These are phyloP conservation scores for Pachymerium ferrugineum DNA, from an alignment of 2,888 invertebrate genomes.

Conservation along the genomic window DNA sequence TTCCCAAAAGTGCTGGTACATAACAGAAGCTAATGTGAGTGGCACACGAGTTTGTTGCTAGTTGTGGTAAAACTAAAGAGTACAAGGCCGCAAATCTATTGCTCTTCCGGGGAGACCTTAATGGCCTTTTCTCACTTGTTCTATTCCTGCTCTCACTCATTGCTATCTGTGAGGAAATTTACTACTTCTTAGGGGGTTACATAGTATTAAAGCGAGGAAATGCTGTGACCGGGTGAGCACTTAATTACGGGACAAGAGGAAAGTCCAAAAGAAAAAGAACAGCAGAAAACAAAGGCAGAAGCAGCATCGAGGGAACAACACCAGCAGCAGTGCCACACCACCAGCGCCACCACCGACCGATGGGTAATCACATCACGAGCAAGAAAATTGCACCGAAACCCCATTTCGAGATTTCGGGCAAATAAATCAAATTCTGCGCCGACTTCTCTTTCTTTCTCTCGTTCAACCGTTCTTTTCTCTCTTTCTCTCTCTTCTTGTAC, in stretches of 20 bases:
- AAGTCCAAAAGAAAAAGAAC: slow-evolving; percentile 14
- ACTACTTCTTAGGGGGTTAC: slow-evolving; percentile 17
- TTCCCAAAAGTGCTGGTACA: neutral
- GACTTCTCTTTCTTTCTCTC: slow-evolving; percentile 26
- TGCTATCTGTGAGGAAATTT: slow-evolving; percentile 22
- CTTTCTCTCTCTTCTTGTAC: neutral
- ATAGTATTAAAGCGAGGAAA: slow-evolving; percentile 19
- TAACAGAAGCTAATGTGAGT: neutral
- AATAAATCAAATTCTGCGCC: slow-evolving; percentile 27
- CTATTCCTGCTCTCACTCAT: slow-evolving; percentile 16
- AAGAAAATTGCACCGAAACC: slow-evolving; percentile 24
- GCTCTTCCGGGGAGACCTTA: slow-evolving; percentile 25
- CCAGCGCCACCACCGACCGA: neutral
- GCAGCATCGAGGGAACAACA: slow-evolving; percentile 24
- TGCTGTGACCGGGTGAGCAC: slow-evolving; percentile 23
- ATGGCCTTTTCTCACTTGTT: slow-evolving; percentile 22
- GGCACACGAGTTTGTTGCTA: slow-evolving; percentile 17
- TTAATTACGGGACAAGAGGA: slow-evolving; percentile 27
- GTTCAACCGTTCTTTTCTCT: slow-evolving; percentile 17
- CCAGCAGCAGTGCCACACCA: no score
- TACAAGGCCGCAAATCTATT: slow-evolving; percentile 14
- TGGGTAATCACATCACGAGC: slow-evolving; percentile 27
- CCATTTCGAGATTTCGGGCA: slow-evolving; percentile 24
- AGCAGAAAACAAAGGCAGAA: slow-evolving; percentile 5
- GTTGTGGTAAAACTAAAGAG: slow-evolving; percentile 19